A percentile compares a stretch with the other conserved stretches of the same genome.
phyloP scores from a whole-genome alignment of 2,797 vertebrate species.

The Chromis chromis region DNA sequence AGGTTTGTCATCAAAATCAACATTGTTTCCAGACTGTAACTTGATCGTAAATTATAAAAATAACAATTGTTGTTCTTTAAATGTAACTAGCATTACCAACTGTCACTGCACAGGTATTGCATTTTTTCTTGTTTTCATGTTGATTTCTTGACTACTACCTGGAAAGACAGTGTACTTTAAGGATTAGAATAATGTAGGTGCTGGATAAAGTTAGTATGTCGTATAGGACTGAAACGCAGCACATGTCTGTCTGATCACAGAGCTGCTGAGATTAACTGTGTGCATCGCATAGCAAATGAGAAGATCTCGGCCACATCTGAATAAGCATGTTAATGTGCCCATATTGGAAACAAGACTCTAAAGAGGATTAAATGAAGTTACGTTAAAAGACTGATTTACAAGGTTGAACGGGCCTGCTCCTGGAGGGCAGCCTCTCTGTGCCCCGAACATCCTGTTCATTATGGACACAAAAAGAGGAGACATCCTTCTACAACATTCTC shows the following conservation, averaged over 20 bases:
- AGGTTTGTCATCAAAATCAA: neutral
- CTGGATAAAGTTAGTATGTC: neutral
- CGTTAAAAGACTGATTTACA: slow-evolving; percentile 78
- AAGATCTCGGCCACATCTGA: slow-evolving; percentile 42
- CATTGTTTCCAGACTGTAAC: neutral
- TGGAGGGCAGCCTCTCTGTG: slow-evolving; percentile 72
- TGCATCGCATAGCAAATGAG: slow-evolving; percentile 26
- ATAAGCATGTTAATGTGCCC: slow-evolving; percentile 67
- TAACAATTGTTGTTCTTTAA: neutral
- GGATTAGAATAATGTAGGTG: neutral
- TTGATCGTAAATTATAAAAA: neutral
- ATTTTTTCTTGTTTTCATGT: neutral
- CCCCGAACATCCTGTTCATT: slow-evolving; percentile 83
- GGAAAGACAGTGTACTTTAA: neutral
- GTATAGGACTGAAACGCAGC: neutral
- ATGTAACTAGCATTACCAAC: too few species aligned
- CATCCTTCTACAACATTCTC: slow-evolving; percentile 82
- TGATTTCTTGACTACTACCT: neutral
- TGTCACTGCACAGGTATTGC: too few species aligned
- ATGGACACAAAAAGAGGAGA: slow-evolving; percentile 81
- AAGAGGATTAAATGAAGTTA: slow-evolving; percentile 79
- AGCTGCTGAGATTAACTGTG: slow-evolving; percentile 33
- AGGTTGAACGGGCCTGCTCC: slow-evolving; percentile 69
- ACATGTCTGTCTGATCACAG: slow-evolving; percentile 20
- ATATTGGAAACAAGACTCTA: slow-evolving; percentile 62